Evolutionary conservation across 2,113 vertebrate species (phyloP).

Genomic region (Dipodomys merriami): DNA sequence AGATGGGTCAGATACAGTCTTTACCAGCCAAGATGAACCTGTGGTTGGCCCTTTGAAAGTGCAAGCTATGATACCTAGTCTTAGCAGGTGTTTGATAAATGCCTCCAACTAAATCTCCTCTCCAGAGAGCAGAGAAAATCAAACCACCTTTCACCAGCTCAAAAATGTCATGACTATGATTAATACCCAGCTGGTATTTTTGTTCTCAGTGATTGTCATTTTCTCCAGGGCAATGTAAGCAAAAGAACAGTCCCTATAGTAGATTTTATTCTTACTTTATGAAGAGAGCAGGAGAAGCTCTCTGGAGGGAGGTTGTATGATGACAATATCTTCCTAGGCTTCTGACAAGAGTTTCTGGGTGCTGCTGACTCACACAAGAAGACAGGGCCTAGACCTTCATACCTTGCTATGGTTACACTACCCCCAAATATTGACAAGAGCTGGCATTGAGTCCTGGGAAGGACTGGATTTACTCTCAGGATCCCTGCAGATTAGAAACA

Average conservation of each 20-base stretch:
- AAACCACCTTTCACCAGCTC: constrained; percentile 1
- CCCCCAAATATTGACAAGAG: background rate
- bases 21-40: constrained; percentile 1
- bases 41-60: background rate
- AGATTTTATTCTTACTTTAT: background rate
- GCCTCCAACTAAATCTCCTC: background rate
- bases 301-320: background rate
- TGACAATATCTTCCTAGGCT: background rate
- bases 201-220: background rate
- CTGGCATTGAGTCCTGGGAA: background rate
- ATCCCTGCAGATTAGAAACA: background rate
- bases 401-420: background rate
- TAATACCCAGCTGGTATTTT: background rate
- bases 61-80: background rate
- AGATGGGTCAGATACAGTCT: background rate
- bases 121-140: constrained; percentile 10
- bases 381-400: background rate
- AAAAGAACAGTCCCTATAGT: background rate
- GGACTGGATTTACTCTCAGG: background rate
- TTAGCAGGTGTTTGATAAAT: background rate
- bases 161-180: background rate
- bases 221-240: background rate
- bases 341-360: background rate
- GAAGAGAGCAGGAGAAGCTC: background rate
- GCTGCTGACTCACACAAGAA: background rate